phyloP scores from a whole-genome alignment of 35 echinoderm and acorn worm species.

The Stichopus chloronotus region DNA sequence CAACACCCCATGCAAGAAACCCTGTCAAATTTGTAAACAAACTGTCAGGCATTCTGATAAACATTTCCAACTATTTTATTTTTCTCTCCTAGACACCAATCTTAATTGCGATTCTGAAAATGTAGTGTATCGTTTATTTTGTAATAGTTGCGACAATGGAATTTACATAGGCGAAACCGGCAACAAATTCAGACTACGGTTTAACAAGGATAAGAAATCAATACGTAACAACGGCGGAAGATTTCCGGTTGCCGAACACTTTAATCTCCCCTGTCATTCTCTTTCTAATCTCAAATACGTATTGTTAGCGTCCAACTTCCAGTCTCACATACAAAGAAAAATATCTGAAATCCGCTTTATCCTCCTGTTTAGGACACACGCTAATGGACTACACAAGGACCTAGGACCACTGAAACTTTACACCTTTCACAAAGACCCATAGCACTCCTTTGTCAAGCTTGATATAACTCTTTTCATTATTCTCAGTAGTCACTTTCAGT shows the following conservation, averaged over 20 bases:
- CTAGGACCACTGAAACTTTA: too few species aligned
- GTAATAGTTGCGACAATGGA: not conserved
- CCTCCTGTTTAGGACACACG: too few species aligned
- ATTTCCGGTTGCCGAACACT: too few species aligned
- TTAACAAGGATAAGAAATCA: slow-evolving; percentile 27
- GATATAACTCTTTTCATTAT: too few species aligned
- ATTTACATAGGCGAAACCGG: not conserved
- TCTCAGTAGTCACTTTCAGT: too few species aligned
- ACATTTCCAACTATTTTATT: not conserved
- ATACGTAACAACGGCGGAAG: not conserved
- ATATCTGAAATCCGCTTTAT: too few species aligned
- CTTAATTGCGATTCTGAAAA: slow-evolving; percentile 3
- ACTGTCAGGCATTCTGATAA: not conserved
- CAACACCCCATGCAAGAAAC: not conserved
- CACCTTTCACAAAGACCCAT: too few species aligned
- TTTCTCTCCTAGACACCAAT: not conserved
- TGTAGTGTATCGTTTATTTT: slow-evolving; percentile 16
- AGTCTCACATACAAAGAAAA: not conserved
- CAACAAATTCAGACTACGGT: not conserved
- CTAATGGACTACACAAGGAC: too few species aligned
- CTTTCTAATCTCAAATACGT: not conserved
- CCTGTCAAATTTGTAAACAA: not conserved
- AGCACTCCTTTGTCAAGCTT: too few species aligned
- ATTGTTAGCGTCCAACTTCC: too few species aligned
- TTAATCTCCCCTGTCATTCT: not conserved